Percentiles rank a stretch among this genome's conserved stretches.
phyloP scores from a whole-genome alignment of 2,888 invertebrate genomes.

The Drosophila neonasuta region DNA sequence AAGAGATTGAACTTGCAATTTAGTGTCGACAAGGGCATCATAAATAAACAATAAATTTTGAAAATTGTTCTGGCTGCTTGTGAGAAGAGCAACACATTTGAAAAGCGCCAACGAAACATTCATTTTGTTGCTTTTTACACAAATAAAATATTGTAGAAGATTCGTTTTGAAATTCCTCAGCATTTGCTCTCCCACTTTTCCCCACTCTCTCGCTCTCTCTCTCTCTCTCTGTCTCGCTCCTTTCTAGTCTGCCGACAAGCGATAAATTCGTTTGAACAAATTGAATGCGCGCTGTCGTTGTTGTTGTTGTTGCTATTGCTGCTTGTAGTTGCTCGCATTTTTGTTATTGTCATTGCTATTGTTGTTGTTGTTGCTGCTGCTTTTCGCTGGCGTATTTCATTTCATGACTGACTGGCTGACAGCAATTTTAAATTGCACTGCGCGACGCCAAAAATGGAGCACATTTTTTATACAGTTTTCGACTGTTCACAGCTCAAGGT shows the following conservation, averaged over 20 bases:
- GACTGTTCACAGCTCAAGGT: constrained; percentile 72
- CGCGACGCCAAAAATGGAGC: constrained; percentile 71
- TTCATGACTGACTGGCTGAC: constrained; percentile 70
- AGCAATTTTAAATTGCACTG: constrained; percentile 67
- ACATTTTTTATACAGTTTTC: constrained; percentile 52
- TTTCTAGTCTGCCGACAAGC: constrained; percentile 46
- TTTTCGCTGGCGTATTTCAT: constrained; percentile 61
- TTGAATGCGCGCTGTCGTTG: constrained; percentile 53
- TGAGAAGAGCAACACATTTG: constrained; percentile 51
- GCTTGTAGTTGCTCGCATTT: constrained; percentile 20
- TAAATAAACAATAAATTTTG: constrained; percentile 54
- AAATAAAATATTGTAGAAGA: constrained; percentile 11
- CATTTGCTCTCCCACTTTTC: constrained; percentile 28
- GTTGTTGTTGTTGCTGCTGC: constrained; percentile 31
- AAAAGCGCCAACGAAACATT: constrained; percentile 51
- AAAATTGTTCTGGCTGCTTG: constrained; percentile 36
- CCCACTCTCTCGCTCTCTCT: not conserved
- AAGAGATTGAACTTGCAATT: constrained; percentile 50
- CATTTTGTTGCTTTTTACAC: constrained; percentile 56
- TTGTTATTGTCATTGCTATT: constrained; percentile 32
- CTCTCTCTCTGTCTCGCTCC: not conserved
- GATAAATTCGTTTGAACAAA: constrained; percentile 70
- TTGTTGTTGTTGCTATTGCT: constrained; percentile 28
- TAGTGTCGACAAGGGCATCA: constrained; percentile 58
- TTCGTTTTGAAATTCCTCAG: constrained; percentile 61